Conservation (phyloP, 2,797 vertebrate genomes). For the Pipistrellus kuhlii region DNA sequence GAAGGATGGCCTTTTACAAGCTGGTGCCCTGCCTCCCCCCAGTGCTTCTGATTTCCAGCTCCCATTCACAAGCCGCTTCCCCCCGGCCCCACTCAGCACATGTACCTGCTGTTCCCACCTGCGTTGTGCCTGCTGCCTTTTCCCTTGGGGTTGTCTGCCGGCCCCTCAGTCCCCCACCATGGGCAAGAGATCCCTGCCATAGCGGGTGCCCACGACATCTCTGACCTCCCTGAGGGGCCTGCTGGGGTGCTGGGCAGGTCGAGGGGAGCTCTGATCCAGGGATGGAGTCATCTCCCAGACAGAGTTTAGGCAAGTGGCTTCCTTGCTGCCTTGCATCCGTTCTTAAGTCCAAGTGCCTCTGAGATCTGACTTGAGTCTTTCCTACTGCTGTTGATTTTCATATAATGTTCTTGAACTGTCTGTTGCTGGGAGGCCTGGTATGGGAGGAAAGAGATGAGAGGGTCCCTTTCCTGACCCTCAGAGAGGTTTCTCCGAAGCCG, state of each 20-base stretch:
- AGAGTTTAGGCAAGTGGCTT: neutral
- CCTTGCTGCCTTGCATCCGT: neutral
- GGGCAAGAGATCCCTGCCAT: neutral
- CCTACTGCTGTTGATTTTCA: neutral
- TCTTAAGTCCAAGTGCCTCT: neutral
- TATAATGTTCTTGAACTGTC: accelerated
- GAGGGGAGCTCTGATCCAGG: too few relatives aligned
- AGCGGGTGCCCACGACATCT: neutral
- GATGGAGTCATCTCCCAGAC: neutral
- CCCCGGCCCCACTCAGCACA: neutral
- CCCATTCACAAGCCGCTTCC: neutral
- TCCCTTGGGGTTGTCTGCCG: neutral
- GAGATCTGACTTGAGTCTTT: neutral
- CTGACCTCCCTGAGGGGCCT: neutral
- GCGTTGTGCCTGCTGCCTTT: neutral
- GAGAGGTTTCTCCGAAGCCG: neutral
- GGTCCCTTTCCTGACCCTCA: neutral
- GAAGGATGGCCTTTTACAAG: neutral
- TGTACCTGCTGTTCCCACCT: neutral
- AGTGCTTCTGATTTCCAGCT: neutral
- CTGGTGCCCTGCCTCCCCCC: too few relatives aligned
- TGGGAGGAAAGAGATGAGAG: neutral
- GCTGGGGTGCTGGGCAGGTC: neutral
- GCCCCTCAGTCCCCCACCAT: neutral
- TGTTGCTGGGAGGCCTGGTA: accelerated